Evolutionary conservation across 2,888 invertebrate genomes (phyloP).

Genomic region (Sarcophaga caerulescens): DNA sequence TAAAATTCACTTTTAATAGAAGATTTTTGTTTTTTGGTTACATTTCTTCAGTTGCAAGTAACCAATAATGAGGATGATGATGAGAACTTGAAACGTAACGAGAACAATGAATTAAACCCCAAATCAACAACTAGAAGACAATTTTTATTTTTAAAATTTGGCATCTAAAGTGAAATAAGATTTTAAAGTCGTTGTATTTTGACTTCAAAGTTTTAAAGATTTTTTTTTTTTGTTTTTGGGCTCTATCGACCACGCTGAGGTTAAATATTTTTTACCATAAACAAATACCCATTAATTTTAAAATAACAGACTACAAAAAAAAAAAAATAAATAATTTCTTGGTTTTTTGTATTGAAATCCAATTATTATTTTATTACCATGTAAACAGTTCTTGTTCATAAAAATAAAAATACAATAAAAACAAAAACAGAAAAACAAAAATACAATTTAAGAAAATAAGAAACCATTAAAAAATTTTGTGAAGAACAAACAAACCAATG

Average conservation of each 20-base stretch:
- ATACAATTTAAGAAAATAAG: background rate
- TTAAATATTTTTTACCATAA: conserved; percentile 45
- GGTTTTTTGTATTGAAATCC: conserved; percentile 53
- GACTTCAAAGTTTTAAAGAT: background rate
- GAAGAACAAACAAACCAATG: conserved; percentile 17
- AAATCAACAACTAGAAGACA: too few relatives aligned
- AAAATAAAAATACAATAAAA: conserved; percentile 16
- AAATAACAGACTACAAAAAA: conserved; percentile 40
- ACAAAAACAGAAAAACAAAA: background rate
- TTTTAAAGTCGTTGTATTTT: too few relatives aligned
- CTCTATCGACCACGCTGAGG: conserved; percentile 3
- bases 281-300: conserved; percentile 48
- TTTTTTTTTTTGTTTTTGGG: background rate
- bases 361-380: conserved; percentile 68
- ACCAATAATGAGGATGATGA: conserved; percentile 25
- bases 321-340: conserved; percentile 5
- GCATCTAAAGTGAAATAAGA: too few relatives aligned
- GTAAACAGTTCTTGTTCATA: conserved; percentile 61
- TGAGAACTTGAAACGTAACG: background rate
- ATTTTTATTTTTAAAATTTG: too few relatives aligned
- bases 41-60: conserved; percentile 44
- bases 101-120: conserved; percentile 44
- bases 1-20: conserved; percentile 48
- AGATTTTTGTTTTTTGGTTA: conserved; percentile 35
- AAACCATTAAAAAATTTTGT: conserved; percentile 29